Conservation (phyloP, 2,888 invertebrate species). For the Pemphredon lugubris region DNA sequence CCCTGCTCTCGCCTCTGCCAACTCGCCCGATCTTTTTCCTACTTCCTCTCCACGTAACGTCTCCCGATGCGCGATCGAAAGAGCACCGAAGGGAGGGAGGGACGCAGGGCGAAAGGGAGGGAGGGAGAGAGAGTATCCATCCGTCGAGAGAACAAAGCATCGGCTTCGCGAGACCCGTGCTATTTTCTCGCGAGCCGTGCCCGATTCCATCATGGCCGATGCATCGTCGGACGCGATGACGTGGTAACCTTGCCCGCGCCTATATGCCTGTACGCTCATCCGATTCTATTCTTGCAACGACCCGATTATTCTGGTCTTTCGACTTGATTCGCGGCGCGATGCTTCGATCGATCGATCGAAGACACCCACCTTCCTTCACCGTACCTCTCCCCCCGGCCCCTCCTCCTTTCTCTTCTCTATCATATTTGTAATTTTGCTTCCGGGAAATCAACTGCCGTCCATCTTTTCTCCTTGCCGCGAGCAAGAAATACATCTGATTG, state of each 20-base stretch:
- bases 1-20: slow-evolving; percentile 65
- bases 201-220: slow-evolving; percentile 69
- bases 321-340: too few species aligned
- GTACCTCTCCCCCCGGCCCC: too few species aligned
- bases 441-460: not conserved
- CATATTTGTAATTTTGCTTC: not conserved
- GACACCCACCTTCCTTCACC: too few species aligned
- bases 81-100: slow-evolving; percentile 51
- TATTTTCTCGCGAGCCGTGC: slow-evolving; percentile 48
- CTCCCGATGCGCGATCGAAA: slow-evolving; percentile 56
- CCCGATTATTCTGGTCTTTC: too few species aligned
- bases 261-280: not conserved
- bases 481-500: slow-evolving; percentile 32
- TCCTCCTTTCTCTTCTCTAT: too few species aligned
- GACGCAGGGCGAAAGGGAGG: slow-evolving; percentile 42
- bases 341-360: too few species aligned
- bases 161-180: slow-evolving; percentile 44
- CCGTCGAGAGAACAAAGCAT: slow-evolving; percentile 46
- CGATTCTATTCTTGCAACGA: not conserved
- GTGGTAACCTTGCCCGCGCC: slow-evolving; percentile 49
- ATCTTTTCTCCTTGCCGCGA: slow-evolving; percentile 14
- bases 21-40: slow-evolving; percentile 64
- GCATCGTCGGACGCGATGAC: slow-evolving; percentile 52
- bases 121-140: slow-evolving; percentile 44
- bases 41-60: slow-evolving; percentile 60